Evolutionary conservation across 2,113 vertebrate species (phyloP).

Genomic region (Xiphias gladius): DNA sequence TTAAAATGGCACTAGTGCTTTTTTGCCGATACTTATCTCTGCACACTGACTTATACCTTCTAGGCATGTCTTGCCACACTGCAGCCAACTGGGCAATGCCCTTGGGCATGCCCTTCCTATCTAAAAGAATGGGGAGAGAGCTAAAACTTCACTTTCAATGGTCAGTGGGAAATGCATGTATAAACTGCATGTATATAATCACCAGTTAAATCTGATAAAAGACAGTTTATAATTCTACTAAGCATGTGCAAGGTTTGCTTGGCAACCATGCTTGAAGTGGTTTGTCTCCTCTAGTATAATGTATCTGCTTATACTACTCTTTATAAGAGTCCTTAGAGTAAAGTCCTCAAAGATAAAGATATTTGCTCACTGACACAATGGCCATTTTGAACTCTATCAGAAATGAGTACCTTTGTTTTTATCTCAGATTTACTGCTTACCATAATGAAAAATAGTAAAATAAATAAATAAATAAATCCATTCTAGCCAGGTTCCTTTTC

Average conservation of each 20-base stretch:
- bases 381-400: not conserved
- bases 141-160: too few species aligned
- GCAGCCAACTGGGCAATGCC: too few species aligned
- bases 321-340: not conserved
- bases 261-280: too few species aligned
- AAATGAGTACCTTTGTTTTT: slow-evolving; percentile 4
- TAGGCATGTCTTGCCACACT: too few species aligned
- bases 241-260: too few species aligned
- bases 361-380: not conserved
- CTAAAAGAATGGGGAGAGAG: too few species aligned
- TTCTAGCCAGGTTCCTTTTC: not conserved
- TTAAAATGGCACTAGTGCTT: not conserved
- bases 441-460: not conserved
- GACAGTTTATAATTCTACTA: too few species aligned
- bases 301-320: not conserved
- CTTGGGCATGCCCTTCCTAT: too few species aligned
- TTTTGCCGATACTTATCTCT: not conserved
- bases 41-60: not conserved
- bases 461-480: not conserved
- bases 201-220: too few species aligned
- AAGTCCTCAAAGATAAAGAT: not conserved
- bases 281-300: too few species aligned
- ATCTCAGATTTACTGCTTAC: not conserved
- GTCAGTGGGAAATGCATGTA: too few species aligned
- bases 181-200: too few species aligned